Conservation (phyloP, 2,797 vertebrate species). For the Paratrypauchen microcephalus region DNA sequence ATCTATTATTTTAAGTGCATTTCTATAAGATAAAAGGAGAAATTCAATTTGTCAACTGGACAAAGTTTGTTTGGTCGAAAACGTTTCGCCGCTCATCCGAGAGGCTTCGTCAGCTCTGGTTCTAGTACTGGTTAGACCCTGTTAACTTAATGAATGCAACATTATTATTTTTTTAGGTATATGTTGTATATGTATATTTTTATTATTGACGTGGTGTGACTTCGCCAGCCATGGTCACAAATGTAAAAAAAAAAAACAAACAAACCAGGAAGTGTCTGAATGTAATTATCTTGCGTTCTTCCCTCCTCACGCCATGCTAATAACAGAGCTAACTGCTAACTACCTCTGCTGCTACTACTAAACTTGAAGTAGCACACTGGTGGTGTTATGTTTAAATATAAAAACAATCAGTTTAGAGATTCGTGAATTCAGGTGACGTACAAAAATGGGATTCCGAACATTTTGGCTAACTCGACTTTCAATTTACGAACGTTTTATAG, state of each 20-base stretch:
- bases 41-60: too few species aligned
- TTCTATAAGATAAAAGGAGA: too few species aligned
- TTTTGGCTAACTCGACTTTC: not conserved
- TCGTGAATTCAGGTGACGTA: not conserved
- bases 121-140: too few species aligned
- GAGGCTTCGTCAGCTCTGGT: too few species aligned
- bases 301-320: not conserved
- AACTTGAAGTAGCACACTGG: not conserved
- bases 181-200: too few species aligned
- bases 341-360: not conserved
- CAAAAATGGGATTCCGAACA: slow-evolving; percentile 22
- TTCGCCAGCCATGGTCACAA: not conserved
- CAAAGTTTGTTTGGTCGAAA: too few species aligned
- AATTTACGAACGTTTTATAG: not conserved
- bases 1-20: not conserved
- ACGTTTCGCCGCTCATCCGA: too few species aligned
- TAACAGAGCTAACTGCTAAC: not conserved
- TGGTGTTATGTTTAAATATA: not conserved
- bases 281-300: not conserved
- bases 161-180: too few species aligned
- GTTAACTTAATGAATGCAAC: too few species aligned
- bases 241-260: too few species aligned
- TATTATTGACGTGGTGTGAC: not conserved
- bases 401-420: not conserved
- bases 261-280: slow-evolving; percentile 24